Evolutionary conservation across 2,888 invertebrate genomes (phyloP).

Genomic region (Trimorus sp.): DNA sequence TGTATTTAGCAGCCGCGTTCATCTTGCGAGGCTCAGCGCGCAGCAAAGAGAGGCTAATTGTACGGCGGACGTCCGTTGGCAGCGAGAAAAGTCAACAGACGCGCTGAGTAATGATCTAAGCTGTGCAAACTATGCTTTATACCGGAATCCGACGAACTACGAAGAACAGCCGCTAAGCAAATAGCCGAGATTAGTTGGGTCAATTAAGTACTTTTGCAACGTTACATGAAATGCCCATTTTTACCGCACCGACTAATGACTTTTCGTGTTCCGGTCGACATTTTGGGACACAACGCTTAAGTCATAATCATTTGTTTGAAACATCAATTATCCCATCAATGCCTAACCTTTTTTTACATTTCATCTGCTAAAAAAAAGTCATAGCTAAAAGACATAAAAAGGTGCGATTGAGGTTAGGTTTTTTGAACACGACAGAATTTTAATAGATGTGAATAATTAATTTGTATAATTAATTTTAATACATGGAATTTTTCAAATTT

Average conservation of each 20-base stretch:
- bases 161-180: conserved; percentile 65
- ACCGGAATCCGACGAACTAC: conserved; percentile 65
- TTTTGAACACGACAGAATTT: too few species aligned
- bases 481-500: too few species aligned
- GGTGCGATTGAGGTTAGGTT: too few species aligned
- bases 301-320: too few species aligned
- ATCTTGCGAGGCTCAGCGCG: conserved; percentile 61
- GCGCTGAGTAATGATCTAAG: conserved; percentile 72
- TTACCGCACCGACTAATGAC: conserved; percentile 53
- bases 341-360: too few species aligned
- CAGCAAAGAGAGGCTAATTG: conserved; percentile 71
- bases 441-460: too few species aligned
- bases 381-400: too few species aligned
- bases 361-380: too few species aligned
- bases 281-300: too few species aligned
- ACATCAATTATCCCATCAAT: too few species aligned
- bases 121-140: conserved; percentile 68
- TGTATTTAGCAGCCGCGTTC: conserved; percentile 69
- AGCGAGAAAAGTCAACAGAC: conserved; percentile 71
- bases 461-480: too few species aligned
- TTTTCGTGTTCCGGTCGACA: conserved; percentile 14
- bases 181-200: conserved; percentile 54
- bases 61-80: conserved; percentile 69
- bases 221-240: conserved; percentile 62
- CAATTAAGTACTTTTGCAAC: conserved; percentile 61